Evolutionary conservation across 2,113 vertebrate genomes (phyloP), one percentile per base, ranked within the genome.

Genomic region (Sceloporus tristichus): DNA sequence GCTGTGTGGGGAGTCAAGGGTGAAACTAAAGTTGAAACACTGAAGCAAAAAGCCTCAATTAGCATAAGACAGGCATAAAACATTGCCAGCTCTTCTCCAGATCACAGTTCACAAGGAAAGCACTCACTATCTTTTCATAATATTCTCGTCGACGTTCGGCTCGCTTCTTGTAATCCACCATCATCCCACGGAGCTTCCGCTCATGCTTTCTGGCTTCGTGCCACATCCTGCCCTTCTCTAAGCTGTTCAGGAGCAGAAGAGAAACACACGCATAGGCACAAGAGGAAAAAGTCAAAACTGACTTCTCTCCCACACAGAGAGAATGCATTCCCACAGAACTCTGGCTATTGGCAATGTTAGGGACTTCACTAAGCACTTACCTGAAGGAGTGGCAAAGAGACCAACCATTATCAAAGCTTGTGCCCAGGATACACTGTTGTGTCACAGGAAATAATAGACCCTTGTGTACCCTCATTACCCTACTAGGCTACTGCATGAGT

Each of bases 171-270:
- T 99, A 99, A 90, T 99, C 98, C 3, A 99, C 98, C 98, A 99
- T 99, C 98, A 99, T 99, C 88, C 98, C 98, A 18, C 98, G 98
- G 83, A 99, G 98, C 96, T 98, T 99, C 90, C 98, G 98, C 97
- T 99, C 98, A 87, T 99, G 98, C 82, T 98, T 98, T 92, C 98
- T 97, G 91, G 98, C 98, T 95, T 99, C 98, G 94, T 99, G 98
- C 98, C 98, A 99, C 98, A 99, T 99, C 89, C 97, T 97, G 93
- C 97, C 62, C 95, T 90, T 96, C 96, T 97, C 96, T 92, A 95
- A 95, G 93, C 94, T 92, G 96, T 93, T 89, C 25, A 29, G 23
- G 29, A 27, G 8, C 5, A 9, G n/a, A 14, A 42, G n/a, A 2
- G 4, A 62, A 42, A 75, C 2, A n/a, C 14, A 74, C 34, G 5